These are phyloP conservation scores for Andrena hattorfiana DNA, from an alignment of 2,888 invertebrate genomes.

Conservation along the genomic window DNA sequence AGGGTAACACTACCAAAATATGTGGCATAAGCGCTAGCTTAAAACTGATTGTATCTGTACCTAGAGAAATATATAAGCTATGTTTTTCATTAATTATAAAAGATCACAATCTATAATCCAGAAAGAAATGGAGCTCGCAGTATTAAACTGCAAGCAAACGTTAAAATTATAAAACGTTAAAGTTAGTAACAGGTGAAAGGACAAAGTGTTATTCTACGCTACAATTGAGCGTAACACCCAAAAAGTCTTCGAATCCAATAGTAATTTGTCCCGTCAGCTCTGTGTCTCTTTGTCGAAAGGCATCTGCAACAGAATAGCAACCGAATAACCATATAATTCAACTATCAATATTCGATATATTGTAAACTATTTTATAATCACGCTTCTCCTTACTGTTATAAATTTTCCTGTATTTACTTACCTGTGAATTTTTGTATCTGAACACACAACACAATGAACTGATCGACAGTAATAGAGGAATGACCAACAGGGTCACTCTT, in stretches of 20 bases:
- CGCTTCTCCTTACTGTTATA: not conserved
- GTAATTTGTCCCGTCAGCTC: slow-evolving; percentile 93
- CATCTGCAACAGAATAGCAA: slow-evolving; percentile 87
- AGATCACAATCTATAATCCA: not conserved
- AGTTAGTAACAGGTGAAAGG: slow-evolving; percentile 6
- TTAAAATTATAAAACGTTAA: slow-evolving; percentile 13
- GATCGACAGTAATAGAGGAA: slow-evolving; percentile 91
- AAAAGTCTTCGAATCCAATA: slow-evolving; percentile 96
- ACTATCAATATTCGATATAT: slow-evolving; percentile 25
- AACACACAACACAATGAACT: slow-evolving; percentile 95
- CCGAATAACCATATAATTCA: not conserved
- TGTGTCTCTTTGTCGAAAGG: slow-evolving; percentile 92
- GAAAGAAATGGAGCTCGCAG: not conserved
- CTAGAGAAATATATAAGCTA: not conserved
- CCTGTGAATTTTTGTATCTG: slow-evolving; percentile 93
- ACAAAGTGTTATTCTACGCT: slow-evolving; percentile 85
- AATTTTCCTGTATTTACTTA: slow-evolving; percentile 58
- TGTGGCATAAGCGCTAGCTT: not conserved
- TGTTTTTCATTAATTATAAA: not conserved
- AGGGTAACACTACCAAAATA: not conserved
- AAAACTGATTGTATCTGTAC: not conserved
- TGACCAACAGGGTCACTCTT: slow-evolving; percentile 89
- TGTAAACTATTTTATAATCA: slow-evolving; percentile 2
- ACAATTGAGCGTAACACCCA: slow-evolving; percentile 92
- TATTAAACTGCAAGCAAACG: not conserved